A percentile compares a stretch with the other conserved stretches of the same genome.
phyloP scores from a whole-genome alignment of 2,888 invertebrate genomes.

The Melieria picta region DNA sequence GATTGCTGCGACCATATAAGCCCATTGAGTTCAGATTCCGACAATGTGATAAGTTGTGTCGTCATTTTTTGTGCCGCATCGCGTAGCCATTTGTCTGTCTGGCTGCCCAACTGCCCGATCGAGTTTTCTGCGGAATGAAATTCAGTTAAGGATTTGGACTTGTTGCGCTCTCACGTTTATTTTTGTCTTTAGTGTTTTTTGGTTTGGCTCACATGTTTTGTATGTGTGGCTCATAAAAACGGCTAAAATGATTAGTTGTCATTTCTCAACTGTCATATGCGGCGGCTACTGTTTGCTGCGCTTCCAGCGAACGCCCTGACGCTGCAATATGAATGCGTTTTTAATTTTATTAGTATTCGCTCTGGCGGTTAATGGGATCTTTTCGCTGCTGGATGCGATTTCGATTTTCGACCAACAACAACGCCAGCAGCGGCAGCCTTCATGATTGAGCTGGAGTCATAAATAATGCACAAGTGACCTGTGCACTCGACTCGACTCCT shows the following conservation, averaged over 20 bases:
- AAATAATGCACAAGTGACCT: too few relatives aligned
- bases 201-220: background rate
- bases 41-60: conserved; percentile 47
- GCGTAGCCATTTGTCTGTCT: conserved; percentile 1
- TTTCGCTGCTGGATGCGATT: conserved; percentile 25
- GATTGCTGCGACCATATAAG: conserved; percentile 31
- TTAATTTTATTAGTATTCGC: conserved; percentile 26
- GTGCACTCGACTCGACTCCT: too few relatives aligned
- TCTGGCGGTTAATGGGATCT: conserved; percentile 28
- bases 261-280: conserved; percentile 55
- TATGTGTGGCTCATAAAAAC: conserved; percentile 32
- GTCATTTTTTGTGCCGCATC: conserved; percentile 13
- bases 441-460: too few relatives aligned
- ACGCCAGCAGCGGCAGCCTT: too few relatives aligned
- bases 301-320: conserved; percentile 39
- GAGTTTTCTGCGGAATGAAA: conserved; percentile 27
- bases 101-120: background rate
- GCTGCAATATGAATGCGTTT: conserved; percentile 23
- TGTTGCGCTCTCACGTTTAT: conserved; percentile 12
- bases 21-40: conserved; percentile 45
- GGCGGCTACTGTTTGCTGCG: conserved; percentile 56
- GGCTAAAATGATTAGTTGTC: conserved; percentile 52
- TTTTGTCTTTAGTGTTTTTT: conserved; percentile 11
- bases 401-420: too few relatives aligned
- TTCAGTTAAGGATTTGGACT: background rate